Conservation (phyloP, 2,113 vertebrate species). For the Cebidichthys violaceus region DNA sequence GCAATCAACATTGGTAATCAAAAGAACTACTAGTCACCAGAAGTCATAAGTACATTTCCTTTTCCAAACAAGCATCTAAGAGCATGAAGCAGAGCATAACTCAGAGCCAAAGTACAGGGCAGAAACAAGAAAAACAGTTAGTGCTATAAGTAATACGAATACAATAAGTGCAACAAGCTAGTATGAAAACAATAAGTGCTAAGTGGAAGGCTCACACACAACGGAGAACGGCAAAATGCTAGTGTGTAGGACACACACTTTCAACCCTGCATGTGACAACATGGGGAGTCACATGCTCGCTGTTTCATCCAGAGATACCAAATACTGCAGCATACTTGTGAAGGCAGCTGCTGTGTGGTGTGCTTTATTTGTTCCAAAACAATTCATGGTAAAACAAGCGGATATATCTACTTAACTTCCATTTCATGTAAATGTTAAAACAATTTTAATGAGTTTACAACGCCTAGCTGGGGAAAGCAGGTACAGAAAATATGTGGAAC, state of each 20-base stretch:
- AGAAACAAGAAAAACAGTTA: no score
- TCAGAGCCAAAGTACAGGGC: no score
- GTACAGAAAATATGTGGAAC: background rate
- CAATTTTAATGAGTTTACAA: background rate
- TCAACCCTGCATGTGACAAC: slow-evolving; percentile 40
- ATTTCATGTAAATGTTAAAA: background rate
- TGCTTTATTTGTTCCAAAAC: background rate
- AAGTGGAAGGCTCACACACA: no score
- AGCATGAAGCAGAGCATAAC: no score
- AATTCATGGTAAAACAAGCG: background rate
- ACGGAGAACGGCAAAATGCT: slow-evolving; percentile 30
- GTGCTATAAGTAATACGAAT: no score
- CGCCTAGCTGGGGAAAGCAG: background rate
- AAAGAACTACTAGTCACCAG: no score
- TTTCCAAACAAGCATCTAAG: no score
- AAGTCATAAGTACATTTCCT: no score
- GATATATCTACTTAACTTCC: background rate
- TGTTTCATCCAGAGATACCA: background rate
- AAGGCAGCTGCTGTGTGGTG: background rate
- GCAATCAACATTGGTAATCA: no score
- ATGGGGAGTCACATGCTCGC: slow-evolving; percentile 12
- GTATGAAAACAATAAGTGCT: no score
- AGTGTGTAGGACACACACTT: slow-evolving; percentile 36
- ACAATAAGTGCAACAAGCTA: no score
- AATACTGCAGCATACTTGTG: no score